Evolutionary conservation across 1,140 invertebrate genomes (phyloP), one percentile per base, ranked within the genome.

Genomic region (Bradynema listronoti): DNA sequence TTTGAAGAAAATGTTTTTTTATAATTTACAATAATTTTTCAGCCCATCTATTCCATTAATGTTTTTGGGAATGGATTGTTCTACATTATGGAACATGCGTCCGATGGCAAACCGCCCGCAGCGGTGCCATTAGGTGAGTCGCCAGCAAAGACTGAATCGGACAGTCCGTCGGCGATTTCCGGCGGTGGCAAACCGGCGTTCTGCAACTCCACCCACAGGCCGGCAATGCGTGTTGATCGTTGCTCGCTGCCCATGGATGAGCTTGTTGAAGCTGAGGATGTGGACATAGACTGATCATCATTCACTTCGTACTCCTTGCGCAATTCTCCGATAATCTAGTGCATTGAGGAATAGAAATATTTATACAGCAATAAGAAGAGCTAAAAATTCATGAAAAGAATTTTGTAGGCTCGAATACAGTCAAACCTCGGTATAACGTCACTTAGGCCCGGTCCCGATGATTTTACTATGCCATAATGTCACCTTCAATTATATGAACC

Each of bases 121-220:
- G 7, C 16, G 36, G 30, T 47, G n/a, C n/a, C n/a, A n/a, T 49
- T 25, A 42, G 22, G 50, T 32, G 7, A 52, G 29, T 7, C 29
- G 33, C 16, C n/a, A 22, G 4, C 24, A 56, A 41, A 59, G n/a
- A n/a, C n/a, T n/a, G n/a, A n/a, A n/a, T n/a, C n/a, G n/a, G n/a
- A n/a, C n/a, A n/a, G n/a, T n/a, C n/a, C n/a, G n/a, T 9, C 11
- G 45, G 57, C 6, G 33, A 63, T 34, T 66, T 63, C 61, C 27
- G 61, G 33, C 14, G 61, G 61, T 3, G 61, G 61, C 25, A 53
- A n/a, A 7, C 61, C 61, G 45, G 52, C 41, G n/a, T 63, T 55
- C 25, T 63, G 61, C 61, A 63, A 34, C 43, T 63, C 49, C 33
- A 63, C 25, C 61, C 61, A 63, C 25, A 52, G 49, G 32, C 65